Evolutionary conservation across 2,113 vertebrate genomes (phyloP), one percentile per base, ranked within the genome.

Genomic region (Sinocyclocheilus maitianheensis): DNA sequence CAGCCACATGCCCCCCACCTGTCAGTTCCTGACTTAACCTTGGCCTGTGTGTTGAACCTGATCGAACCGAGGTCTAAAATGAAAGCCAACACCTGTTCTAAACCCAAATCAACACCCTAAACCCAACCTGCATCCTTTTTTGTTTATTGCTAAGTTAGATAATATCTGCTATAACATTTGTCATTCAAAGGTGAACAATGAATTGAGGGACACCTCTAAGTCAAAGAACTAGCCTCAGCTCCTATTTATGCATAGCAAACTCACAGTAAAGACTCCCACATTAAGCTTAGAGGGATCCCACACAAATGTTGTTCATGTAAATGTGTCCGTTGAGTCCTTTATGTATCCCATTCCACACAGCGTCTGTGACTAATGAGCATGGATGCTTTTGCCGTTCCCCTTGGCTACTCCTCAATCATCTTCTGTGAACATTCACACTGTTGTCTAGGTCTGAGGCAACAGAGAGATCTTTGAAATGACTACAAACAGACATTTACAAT

Each of bases 391-490:
- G 37, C 40, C n/a, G 43, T 69, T 80, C 37, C 62, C 71, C 46
- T 14, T 81, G 67, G 20, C 55, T 51, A 71, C 82, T 63, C 30
- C 43, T 85, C 24, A 76, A 34, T 67, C 55, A 63, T 84, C 37
- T 37, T 63, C 75, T 72, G 67, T 51, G 22, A 60, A 51, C 16
- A 76, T 81, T 60, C 46, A 53, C 7, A 16, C 80, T 86, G 76
- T 53, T 48, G 46, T 83, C n/a, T 69, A 51, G 34, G 63, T 9
- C 67, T 20, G 24, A 24, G 63, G 65, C 63, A 83, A 78, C 51
- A 86, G 53, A 84, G 34, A 69, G 62, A 86, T 69, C 84, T 81
- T 63, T 65, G 67, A 63, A 60, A 86, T 37, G 13, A 30, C 77
- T n/a, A 22, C 11, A 79, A 55, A 72, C n/a, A 40, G 48, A 72